phyloP scores from a whole-genome alignment of 2,113 vertebrate species.

The Talpa occidentalis region DNA sequence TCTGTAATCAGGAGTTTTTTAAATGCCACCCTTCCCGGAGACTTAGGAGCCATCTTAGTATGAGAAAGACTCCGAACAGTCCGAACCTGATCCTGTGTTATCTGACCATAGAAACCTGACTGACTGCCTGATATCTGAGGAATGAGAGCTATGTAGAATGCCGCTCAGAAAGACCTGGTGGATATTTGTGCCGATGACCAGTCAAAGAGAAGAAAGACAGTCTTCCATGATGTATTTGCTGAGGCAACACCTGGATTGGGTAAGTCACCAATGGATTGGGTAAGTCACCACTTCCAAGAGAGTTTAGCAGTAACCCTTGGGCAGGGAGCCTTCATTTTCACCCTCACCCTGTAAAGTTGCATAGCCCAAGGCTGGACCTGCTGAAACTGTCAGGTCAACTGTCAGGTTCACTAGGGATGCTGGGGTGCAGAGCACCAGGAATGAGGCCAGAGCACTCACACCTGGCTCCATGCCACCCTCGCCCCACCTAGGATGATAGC shows the following conservation, averaged over 20 bases:
- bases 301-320: neutral
- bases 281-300: constrained; percentile 18
- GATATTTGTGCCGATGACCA: neutral
- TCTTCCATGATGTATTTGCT: constrained; percentile 35
- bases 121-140: neutral
- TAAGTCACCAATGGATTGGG: neutral
- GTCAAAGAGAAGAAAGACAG: constrained; percentile 65
- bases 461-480: neutral
- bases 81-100: neutral
- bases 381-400: neutral
- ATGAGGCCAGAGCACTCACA: neutral
- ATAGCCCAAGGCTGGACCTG: neutral
- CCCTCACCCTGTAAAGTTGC: constrained; percentile 32
- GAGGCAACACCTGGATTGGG: neutral
- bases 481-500: neutral
- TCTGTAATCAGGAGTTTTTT: neutral
- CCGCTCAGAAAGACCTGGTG: neutral
- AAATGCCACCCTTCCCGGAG: neutral
- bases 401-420: neutral
- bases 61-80: neutral
- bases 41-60: neutral
- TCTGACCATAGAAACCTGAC: neutral
- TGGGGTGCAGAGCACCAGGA: neutral
- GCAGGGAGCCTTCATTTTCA: constrained; percentile 57
- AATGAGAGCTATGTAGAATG: neutral